Evolutionary conservation across 53 echinoderm and acorn worm species (phyloP), one percentile per base, ranked within the genome.

Genomic region (Holothuria leucospilota): DNA sequence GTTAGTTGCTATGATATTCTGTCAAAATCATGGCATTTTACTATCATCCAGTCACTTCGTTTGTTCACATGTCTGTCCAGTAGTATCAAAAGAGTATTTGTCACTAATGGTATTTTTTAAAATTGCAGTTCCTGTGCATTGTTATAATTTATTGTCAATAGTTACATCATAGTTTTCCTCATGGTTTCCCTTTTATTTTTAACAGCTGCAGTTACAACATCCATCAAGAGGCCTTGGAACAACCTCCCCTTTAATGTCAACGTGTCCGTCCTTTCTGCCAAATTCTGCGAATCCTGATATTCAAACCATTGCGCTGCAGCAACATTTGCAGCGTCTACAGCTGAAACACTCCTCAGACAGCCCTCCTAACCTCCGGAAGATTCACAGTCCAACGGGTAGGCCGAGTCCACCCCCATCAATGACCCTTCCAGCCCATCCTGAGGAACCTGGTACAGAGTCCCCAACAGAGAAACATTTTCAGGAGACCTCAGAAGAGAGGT

Each of bases 381-480:
- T 92, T 29, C 95, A 94, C 85, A 94, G 92, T 86, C 88, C 94
- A 26, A 88, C 88, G 28, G 91, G 91, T 30, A 85, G 96, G 63
- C 87, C 88, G 41, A 96, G 96, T 79, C 96, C 96, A 58, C 96
- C 96, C n/a, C 72, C 93, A 39, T 91, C 95, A 72, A 92, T 90
- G 66, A 85, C 88, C 9, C 93, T 95, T 59, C 93, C 95, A 20
- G 95, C 88, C 85, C 95, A 95, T 51, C 95, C 95, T 59, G 95
- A 95, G 89, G 95, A 95, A 81, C 81, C 90, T 11, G 82, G 86
- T 15, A 71, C 71, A 1, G 90, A 90, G 65, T 74, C 75, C 15
- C 75, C 75, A 8, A 75, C 75, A 21, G 75, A 75, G 13, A 75
- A 75, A 51, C 52, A 49, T n/a, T 51, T 75, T 49, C 75, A 23